Conservation (phyloP, 2,888 invertebrate genomes). For the Troglohyphantes excavatus region DNA sequence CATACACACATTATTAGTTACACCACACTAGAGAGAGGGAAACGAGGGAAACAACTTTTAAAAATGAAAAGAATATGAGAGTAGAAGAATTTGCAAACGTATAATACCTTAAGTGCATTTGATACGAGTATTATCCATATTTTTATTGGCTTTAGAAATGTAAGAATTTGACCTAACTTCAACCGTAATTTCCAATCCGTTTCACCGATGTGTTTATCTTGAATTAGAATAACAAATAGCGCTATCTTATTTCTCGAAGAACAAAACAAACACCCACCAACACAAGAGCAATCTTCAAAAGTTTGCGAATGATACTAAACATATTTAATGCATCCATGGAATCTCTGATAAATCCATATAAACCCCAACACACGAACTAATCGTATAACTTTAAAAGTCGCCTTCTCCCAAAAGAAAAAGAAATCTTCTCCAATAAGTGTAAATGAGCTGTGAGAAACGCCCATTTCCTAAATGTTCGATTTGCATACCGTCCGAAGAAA, state of each 20-base stretch:
- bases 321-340: neutral
- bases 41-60: too few species aligned
- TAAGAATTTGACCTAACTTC: neutral
- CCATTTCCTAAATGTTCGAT: conserved; percentile 59
- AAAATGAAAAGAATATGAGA: too few species aligned
- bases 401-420: neutral
- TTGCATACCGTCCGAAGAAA: conserved; percentile 53
- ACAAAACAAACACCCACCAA: neutral
- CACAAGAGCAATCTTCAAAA: conserved; percentile 10
- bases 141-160: neutral
- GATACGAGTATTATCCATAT: too few species aligned
- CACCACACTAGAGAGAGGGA: too few species aligned
- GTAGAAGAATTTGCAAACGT: too few species aligned
- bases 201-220: neutral
- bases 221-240: neutral
- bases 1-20: too few species aligned
- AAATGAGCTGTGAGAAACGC: conserved; percentile 38
- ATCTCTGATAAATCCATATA: neutral
- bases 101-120: too few species aligned
- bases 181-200: neutral
- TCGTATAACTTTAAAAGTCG: conserved; percentile 9
- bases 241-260: neutral
- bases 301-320: conserved; percentile 22
- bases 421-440: conserved; percentile 8
- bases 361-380: conserved; percentile 9